Evolutionary conservation across 37 sponge, comb jelly and placozoan species (phyloP).

Genomic region (Ianthella basta): DNA sequence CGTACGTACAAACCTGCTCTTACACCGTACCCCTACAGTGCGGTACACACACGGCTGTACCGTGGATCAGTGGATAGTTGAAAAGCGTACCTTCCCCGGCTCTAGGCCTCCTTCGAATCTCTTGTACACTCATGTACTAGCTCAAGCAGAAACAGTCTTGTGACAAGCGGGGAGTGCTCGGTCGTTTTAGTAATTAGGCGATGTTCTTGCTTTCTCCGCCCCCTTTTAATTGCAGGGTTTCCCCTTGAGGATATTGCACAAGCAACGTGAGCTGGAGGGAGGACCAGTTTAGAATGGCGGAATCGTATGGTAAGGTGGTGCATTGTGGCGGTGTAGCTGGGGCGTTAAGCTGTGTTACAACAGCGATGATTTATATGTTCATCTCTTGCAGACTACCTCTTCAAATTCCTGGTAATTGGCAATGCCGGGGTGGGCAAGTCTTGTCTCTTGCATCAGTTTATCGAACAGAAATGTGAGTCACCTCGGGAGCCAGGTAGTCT

Average conservation of each 20-base stretch:
- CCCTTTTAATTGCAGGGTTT: not conserved
- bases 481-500: not conserved
- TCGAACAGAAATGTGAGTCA: conserved; percentile 97
- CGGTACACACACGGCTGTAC: too few relatives aligned
- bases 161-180: not conserved
- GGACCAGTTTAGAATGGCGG: conserved; percentile 65
- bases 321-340: not conserved
- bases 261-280: not conserved
- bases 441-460: conserved; percentile 98
- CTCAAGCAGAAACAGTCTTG: not conserved
- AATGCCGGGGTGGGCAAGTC: conserved; percentile 99
- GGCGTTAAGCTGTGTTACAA: too few relatives aligned
- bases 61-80: too few relatives aligned
- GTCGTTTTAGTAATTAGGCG: not conserved
- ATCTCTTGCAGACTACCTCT: conserved; percentile 80
- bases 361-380: not conserved
- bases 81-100: too few relatives aligned
- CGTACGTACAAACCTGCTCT: too few relatives aligned
- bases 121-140: conserved; percentile 4
- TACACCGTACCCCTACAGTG: too few relatives aligned
- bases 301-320: conserved; percentile 71
- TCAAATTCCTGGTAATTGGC: conserved; percentile 99
- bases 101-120: not conserved
- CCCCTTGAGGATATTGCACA: not conserved
- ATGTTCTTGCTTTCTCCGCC: too few relatives aligned